A percentile compares a stretch with the other conserved stretches of the same genome.
These are phyloP conservation scores for Pangasius sanitwongsei DNA, from an alignment of 2,797 vertebrate genomes.

Conservation along the genomic window DNA sequence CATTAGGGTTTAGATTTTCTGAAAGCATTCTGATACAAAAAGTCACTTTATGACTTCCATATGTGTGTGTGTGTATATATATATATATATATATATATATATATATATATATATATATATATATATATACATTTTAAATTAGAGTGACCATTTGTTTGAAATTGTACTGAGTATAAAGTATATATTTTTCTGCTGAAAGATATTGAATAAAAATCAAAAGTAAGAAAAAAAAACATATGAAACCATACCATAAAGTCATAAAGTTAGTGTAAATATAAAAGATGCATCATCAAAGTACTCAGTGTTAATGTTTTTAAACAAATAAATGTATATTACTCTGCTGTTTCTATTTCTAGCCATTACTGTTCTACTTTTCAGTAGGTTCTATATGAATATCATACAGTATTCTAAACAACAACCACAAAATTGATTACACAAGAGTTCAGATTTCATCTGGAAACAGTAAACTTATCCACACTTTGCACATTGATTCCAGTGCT, in stretches of 20 bases:
- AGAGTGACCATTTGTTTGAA: background rate
- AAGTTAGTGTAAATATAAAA: background rate
- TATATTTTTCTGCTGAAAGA: background rate
- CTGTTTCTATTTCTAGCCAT: background rate
- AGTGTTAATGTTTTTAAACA: background rate
- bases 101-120: background rate
- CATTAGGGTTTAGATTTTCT: background rate
- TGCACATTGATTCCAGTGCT: background rate
- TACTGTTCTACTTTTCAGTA: background rate
- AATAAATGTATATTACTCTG: background rate
- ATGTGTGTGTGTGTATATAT: too few relatives aligned
- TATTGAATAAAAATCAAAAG: background rate
- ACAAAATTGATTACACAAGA: constrained; percentile 3
- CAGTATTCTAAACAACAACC: background rate
- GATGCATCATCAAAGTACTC: background rate
- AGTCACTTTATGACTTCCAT: background rate
- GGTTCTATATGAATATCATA: background rate
- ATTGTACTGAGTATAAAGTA: background rate
- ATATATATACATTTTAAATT: background rate
- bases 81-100: too few relatives aligned
- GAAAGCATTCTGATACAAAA: background rate
- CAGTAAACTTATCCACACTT: constrained; percentile 10
- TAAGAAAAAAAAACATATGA: background rate
- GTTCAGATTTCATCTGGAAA: constrained; percentile 31
- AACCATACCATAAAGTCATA: background rate